These are phyloP conservation scores for Graphium colonna DNA, from an alignment of 2,888 invertebrate species.

Conservation along the genomic window DNA sequence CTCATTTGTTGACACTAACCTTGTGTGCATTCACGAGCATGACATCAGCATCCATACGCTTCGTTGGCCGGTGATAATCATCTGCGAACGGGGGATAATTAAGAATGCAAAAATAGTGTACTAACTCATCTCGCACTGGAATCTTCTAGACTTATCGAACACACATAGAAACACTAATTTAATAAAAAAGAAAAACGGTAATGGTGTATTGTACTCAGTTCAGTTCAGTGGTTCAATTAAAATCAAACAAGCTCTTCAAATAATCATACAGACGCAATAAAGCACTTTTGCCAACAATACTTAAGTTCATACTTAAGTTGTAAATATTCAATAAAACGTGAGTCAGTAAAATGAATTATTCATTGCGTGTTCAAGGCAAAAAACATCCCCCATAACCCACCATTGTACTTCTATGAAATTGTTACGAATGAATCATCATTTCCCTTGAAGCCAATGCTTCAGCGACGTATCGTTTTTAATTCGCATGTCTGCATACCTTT, in stretches of 20 bases:
- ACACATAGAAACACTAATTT: too few relatives aligned
- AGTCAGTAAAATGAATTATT: too few relatives aligned
- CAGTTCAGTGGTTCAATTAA: too few relatives aligned
- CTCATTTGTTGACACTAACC: conserved; percentile 71
- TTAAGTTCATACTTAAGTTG: too few relatives aligned
- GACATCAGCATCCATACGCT: conserved; percentile 56
- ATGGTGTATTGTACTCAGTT: too few relatives aligned
- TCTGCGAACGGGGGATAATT: conserved; percentile 45
- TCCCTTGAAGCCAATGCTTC: conserved; percentile 1
- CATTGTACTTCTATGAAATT: conserved; percentile 4
- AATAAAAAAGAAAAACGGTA: too few relatives aligned
- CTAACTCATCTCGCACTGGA: not conserved
- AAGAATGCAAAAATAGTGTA: conserved; percentile 10
- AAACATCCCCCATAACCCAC: not conserved
- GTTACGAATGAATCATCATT: conserved; percentile 18
- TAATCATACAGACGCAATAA: too few relatives aligned
- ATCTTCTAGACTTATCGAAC: too few relatives aligned
- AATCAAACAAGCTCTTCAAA: too few relatives aligned
- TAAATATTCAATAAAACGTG: too few relatives aligned
- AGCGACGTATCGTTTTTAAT: conserved; percentile 6
- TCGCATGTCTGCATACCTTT: conserved; percentile 23
- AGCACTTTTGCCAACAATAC: too few relatives aligned
- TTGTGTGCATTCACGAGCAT: conserved; percentile 51
- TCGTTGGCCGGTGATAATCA: conserved; percentile 43
- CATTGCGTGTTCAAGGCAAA: not conserved